phyloP scores from a whole-genome alignment of 2,113 vertebrate species.

The Ramphastos sulfuratus region DNA sequence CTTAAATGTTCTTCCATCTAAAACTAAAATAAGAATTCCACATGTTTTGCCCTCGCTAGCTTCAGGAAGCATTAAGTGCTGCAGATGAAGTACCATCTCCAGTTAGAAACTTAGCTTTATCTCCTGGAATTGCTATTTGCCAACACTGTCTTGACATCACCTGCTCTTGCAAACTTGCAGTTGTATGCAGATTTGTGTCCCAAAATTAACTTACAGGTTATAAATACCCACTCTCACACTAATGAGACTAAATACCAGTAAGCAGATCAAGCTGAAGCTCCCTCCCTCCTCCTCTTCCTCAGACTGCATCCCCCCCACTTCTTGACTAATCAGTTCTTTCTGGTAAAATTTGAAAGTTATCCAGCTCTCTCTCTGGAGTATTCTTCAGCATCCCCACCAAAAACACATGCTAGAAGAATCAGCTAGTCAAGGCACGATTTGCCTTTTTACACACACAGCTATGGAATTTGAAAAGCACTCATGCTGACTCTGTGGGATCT shows the following conservation, averaged over 20 bases:
- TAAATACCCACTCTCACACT: background rate
- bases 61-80: background rate
- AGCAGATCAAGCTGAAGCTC: background rate
- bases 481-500: conserved; percentile 19
- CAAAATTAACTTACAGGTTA: background rate
- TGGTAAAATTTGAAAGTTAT: background rate
- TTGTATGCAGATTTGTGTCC: background rate
- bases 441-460: background rate
- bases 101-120: background rate
- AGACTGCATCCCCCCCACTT: background rate
- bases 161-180: background rate
- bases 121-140: background rate
- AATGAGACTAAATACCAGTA: background rate
- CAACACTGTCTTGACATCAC: background rate
- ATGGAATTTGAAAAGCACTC: background rate
- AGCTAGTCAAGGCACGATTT: background rate
- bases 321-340: conserved; percentile 28
- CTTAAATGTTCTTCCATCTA: background rate
- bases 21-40: background rate
- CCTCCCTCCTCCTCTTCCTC: background rate
- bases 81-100: background rate
- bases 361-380: background rate
- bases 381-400: conserved; percentile 16
- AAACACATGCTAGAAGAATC: background rate
- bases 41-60: background rate